Evolutionary conservation across 2,797 vertebrate genomes (phyloP), one percentile per base, ranked within the genome.

Genomic region (Aulostomus chinensis): DNA sequence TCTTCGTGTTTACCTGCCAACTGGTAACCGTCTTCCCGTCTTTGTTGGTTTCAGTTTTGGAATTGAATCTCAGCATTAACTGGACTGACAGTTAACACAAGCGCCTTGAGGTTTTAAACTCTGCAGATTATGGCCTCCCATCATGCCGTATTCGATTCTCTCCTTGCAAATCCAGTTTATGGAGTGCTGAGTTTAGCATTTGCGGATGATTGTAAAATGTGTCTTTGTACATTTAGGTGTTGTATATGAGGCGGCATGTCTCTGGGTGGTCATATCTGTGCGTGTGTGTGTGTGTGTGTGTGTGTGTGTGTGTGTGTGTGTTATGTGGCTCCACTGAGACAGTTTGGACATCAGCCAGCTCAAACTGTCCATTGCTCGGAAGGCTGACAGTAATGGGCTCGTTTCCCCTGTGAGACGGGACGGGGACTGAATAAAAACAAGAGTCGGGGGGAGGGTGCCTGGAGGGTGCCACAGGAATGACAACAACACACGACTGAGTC

Each of bases 311-410:
- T 36, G 4, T 17, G 26, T 26, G 29, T 57, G 29, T 55, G 37
- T 52, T 43, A 30, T 68, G 47, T 60, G 56, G 47, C 59, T 76
- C 56, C 37, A 8, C 38, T 52, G 45, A 53, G 56, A 70, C 65
- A 55, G 42, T 66, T 34, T 69, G 79, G 77, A 56, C 18, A 15
- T 14, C 3, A 5, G 49, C 68, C 71, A 80, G 53, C 54, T 66
- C 52, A 52, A 32, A 63, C 61, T 59, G 63, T 61, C 77, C 63
- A 39, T 62, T 10, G 25, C 62, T 70, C 36, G 35, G 48, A 48
- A 58, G 50, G 49, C 65, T 69, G 49, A 22, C 58, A 60, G 65
- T 68, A 73, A 80, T 62, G 72, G 78, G 63, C 32, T 77, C 17
- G 32, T 65, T 69, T 83, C 40, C 63, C 55, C 18, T 5, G 25